Evolutionary conservation across 2,797 vertebrate genomes (phyloP), one percentile per base, ranked within the genome.

Genomic region (Paratrypauchen microcephalus): DNA sequence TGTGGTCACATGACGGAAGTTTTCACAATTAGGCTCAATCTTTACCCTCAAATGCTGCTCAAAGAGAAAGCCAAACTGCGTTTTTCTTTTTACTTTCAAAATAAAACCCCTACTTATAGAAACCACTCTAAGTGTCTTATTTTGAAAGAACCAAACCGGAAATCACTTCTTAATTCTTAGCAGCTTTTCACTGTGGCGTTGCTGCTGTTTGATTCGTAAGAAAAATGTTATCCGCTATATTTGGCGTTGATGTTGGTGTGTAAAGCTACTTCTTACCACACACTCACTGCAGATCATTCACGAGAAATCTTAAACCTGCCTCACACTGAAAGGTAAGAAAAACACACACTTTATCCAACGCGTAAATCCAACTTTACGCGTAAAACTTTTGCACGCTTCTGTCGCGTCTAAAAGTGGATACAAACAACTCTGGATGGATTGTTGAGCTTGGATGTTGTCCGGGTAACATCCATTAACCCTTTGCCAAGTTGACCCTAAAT

Each of bases 1-100:
- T 13, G 13, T 5, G 69, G 81, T 88, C 90, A 91, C 86, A 83
- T 92, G 90, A 55, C 84, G 81, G 83, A 89, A 82, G 78, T 79
- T 84, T 76, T 65, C 41, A n/a, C 26, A 41, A 16, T 65, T 23
- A 55, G 41, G 41, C 3, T 26, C n/a, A 45, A 24, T 47, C 12
- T 13, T 4, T 4, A 6, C 0, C 13, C 1, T 52, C 36, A 76
- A 70, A 47, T 0, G 16, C 45, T 3, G 0, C 3, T 0, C 4
- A 0, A n/a, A 15, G 16, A 15, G 23, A 30, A 6, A 2, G 8
- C 1, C 13, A 21, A 26, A 26, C 23, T 73, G 68, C 26, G 2
- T 7, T 0, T 5, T 6, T 0, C 0, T 0, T 2, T 0, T 2
- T 30, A 4, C 30, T 0, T 59, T 56, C 5, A 77, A 80, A 86